Conservation (phyloP, 1,140 invertebrate species). For the Dolichoris vasculosae region DNA sequence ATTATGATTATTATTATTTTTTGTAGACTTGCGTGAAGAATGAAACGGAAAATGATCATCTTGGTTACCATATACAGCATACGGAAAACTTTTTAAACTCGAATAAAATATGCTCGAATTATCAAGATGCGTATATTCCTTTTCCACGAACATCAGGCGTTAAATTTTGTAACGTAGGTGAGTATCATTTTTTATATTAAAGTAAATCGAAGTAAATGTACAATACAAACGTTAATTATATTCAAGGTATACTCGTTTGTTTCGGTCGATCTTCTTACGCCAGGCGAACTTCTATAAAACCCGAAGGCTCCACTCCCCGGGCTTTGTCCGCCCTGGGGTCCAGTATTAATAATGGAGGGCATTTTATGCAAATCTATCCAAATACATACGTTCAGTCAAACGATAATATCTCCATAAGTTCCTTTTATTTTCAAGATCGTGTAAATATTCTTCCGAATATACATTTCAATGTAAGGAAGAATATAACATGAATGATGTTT, state of each 20-base stretch:
- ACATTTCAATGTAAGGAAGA: slow-evolving; percentile 2
- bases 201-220: neutral
- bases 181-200: slow-evolving; percentile 52
- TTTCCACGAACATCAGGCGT: slow-evolving; percentile 95
- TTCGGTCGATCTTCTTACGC: slow-evolving; percentile 88
- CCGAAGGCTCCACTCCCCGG: slow-evolving; percentile 83
- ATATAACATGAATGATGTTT: neutral
- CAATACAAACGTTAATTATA: slow-evolving; percentile 22
- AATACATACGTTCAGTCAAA: slow-evolving; percentile 74
- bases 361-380: slow-evolving; percentile 73
- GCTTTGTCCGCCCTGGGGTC: slow-evolving; percentile 85
- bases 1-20: neutral
- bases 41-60: slow-evolving; percentile 68
- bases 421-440: slow-evolving; percentile 88
- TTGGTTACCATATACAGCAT: slow-evolving; percentile 69
- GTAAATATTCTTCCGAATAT: slow-evolving; percentile 69
- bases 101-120: slow-evolving; percentile 67
- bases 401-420: slow-evolving; percentile 78
- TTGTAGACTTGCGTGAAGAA: slow-evolving; percentile 71
- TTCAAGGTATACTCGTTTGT: slow-evolving; percentile 83
- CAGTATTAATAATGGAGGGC: slow-evolving; percentile 66
- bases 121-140: slow-evolving; percentile 89
- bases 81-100: slow-evolving; percentile 70
- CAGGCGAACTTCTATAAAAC: slow-evolving; percentile 80
- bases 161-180: slow-evolving; percentile 90